These are phyloP conservation scores for Adelphocoris suturalis DNA, from an alignment of 2,888 invertebrate genomes.

Conservation along the genomic window DNA sequence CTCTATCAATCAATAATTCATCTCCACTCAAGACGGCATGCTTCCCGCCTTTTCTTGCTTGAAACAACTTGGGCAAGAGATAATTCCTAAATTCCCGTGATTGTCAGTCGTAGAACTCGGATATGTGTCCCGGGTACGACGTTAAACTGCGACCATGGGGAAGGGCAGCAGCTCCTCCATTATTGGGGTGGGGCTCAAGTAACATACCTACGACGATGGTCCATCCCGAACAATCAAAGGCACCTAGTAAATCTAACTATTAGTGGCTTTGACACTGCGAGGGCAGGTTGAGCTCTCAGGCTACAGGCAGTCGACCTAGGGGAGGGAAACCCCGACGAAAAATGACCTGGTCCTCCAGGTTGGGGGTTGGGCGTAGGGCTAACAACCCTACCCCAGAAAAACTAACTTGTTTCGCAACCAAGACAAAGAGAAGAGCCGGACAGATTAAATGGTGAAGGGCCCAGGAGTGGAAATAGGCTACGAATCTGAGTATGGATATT, in stretches of 20 bases:
- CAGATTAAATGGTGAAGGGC: neutral
- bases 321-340: neutral
- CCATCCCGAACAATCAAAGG: neutral
- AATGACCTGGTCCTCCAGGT: neutral
- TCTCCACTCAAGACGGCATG: no score
- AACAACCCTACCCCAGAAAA: neutral
- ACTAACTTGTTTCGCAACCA: no score
- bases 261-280: neutral
- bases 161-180: neutral
- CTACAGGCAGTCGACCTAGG: neutral
- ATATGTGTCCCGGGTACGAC: neutral
- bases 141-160: conserved; percentile 21
- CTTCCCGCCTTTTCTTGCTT: no score
- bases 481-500: neutral
- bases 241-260: neutral
- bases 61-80: no score
- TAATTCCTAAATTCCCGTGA: no score
- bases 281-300: neutral
- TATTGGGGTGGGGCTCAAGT: neutral
- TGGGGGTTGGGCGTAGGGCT: neutral
- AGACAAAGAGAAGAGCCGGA: no score
- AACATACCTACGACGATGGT: neutral
- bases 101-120: no score
- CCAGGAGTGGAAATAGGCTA: neutral
- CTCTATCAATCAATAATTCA: no score